Conservation (phyloP, 2,113 vertebrate species). For the Himantopus leucocephalus region DNA sequence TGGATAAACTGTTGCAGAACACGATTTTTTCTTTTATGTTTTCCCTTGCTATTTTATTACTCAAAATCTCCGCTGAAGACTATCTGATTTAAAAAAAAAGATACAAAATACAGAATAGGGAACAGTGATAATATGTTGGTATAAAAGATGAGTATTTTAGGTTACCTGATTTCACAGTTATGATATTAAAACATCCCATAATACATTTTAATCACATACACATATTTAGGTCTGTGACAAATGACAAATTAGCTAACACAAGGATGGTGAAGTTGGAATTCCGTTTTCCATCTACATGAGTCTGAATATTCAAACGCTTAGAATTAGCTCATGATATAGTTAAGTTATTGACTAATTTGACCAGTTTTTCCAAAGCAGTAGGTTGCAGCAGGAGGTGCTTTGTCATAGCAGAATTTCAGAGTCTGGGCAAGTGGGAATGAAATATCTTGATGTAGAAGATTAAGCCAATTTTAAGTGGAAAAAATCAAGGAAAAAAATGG, state of each 20-base stretch:
- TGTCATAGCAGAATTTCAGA: background rate
- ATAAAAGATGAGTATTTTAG: background rate
- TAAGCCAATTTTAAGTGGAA: background rate
- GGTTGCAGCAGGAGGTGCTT: background rate
- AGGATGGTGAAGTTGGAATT: background rate
- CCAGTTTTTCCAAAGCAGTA: background rate
- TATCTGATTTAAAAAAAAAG: background rate
- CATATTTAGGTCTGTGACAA: background rate
- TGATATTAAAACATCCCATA: background rate
- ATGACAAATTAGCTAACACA: background rate
- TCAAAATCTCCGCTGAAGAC: background rate
- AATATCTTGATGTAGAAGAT: background rate
- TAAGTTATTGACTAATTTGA: background rate
- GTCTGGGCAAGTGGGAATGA: background rate
- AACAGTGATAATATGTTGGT: rapidly evolving
- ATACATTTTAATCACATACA: too few relatives aligned
- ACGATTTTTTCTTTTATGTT: background rate
- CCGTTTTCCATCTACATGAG: background rate
- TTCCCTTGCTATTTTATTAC: background rate
- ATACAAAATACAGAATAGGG: background rate
- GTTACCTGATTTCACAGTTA: background rate
- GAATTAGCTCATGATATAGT: background rate
- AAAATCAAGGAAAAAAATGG: background rate
- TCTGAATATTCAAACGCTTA: background rate
- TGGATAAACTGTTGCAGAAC: background rate